These are phyloP conservation scores for Ligdia adustata DNA, from an alignment of 2,888 invertebrate species.

Conservation along the genomic window DNA sequence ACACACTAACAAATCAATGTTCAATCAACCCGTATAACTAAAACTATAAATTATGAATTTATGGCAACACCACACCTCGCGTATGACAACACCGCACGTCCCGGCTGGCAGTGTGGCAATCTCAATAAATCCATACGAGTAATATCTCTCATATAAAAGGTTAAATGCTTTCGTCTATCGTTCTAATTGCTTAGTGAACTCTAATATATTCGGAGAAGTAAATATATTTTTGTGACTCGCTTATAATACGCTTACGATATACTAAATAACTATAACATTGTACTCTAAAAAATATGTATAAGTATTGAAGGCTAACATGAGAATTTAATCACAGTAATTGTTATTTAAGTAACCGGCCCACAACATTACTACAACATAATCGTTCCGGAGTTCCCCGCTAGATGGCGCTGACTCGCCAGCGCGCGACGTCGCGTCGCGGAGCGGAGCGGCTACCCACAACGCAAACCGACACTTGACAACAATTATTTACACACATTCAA, in stretches of 20 bases:
- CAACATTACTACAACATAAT: slow-evolving; percentile 77
- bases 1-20: slow-evolving; percentile 64
- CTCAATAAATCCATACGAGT: slow-evolving; percentile 59
- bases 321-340: slow-evolving; percentile 83
- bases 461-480: slow-evolving; percentile 64
- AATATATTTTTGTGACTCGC: slow-evolving; percentile 82
- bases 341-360: slow-evolving; percentile 82
- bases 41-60: slow-evolving; percentile 46
- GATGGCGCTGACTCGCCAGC: no score
- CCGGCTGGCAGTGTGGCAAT: slow-evolving; percentile 42
- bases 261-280: slow-evolving; percentile 84
- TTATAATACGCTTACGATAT: slow-evolving; percentile 76
- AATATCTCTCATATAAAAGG: slow-evolving; percentile 73
- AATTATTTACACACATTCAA: slow-evolving; percentile 73
- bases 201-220: slow-evolving; percentile 75
- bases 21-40: slow-evolving; percentile 62
- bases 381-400: slow-evolving; percentile 53
- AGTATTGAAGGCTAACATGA: slow-evolving; percentile 84
- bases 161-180: slow-evolving; percentile 79
- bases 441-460: slow-evolving; percentile 37
- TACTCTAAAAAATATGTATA: slow-evolving; percentile 84
- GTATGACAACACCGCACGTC: slow-evolving; percentile 34
- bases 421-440: no score
- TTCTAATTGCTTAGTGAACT: slow-evolving; percentile 76
- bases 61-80: slow-evolving; percentile 39